A percentile compares a stretch with the other conserved stretches of the same genome.
Evolutionary conservation across 2,888 invertebrate genomes (phyloP).

Genomic region (Melangyna quadrimaculata): DNA sequence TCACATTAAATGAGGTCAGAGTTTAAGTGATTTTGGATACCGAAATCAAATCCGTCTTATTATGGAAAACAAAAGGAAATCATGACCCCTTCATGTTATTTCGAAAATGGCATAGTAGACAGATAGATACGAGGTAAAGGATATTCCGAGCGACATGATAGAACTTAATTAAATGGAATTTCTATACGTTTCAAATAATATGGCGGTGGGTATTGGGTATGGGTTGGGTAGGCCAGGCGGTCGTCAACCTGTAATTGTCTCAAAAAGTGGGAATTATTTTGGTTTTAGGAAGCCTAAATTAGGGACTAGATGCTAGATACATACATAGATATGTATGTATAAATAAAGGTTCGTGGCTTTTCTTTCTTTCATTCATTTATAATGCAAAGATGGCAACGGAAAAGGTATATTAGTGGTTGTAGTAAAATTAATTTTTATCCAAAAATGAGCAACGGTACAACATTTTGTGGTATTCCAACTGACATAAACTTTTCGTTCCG

Average conservation of each 20-base stretch:
- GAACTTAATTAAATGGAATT: slow-evolving; percentile 44
- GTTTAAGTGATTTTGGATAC: slow-evolving; percentile 47
- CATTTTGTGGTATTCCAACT: slow-evolving; percentile 37
- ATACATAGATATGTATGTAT: too few species aligned
- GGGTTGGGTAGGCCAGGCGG: neutral
- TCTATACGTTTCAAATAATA: slow-evolving; percentile 1
- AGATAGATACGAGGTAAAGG: neutral
- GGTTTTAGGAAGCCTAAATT: neutral
- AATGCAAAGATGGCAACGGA: neutral
- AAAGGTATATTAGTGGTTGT: neutral
- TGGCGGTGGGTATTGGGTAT: too few species aligned
- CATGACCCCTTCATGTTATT: slow-evolving; percentile 34
- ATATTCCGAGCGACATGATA: slow-evolving; percentile 27
- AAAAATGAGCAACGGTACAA: slow-evolving; percentile 1
- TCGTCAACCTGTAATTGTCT: neutral
- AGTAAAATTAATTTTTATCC: neutral
- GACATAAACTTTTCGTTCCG: neutral
- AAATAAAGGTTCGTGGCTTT: slow-evolving; percentile 15
- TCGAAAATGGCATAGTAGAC: neutral
- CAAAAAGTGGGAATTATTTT: neutral
- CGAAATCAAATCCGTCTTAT: neutral
- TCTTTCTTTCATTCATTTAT: neutral
- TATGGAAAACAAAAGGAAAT: slow-evolving; percentile 17
- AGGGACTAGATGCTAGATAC: too few species aligned
- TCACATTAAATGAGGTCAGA: slow-evolving; percentile 35